Evolutionary conservation across 1,140 invertebrate genomes (phyloP).

Genomic region (Palaemon carinicauda): DNA sequence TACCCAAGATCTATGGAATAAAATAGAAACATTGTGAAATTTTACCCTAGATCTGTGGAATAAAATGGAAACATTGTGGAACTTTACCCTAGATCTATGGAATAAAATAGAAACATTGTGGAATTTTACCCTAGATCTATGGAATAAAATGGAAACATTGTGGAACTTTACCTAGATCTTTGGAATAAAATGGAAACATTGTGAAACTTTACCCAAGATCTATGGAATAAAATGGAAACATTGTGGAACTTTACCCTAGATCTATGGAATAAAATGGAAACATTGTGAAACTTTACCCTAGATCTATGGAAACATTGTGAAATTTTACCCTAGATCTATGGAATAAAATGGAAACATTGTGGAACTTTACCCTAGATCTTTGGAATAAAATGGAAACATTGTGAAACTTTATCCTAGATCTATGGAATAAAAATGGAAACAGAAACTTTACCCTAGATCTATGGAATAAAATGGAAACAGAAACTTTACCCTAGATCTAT

Average conservation of each 20-base stretch:
- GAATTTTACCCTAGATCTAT: too few relatives aligned
- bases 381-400: conserved; percentile 32
- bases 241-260: conserved; percentile 7
- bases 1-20: too few relatives aligned
- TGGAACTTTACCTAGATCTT: too few relatives aligned
- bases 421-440: too few relatives aligned
- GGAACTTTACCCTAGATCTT: neutral
- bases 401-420: conserved; percentile 10
- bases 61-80: too few relatives aligned
- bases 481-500: neutral
- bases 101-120: too few relatives aligned
- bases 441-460: neutral
- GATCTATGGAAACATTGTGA: conserved; percentile 33
- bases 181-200: conserved; percentile 35
- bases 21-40: too few relatives aligned
- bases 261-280: conserved; percentile 34
- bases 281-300: conserved; percentile 1
- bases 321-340: neutral
- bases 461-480: too few relatives aligned
- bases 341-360: conserved; percentile 40
- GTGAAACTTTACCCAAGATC: conserved; percentile 9
- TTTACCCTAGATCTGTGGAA: too few relatives aligned
- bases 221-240: conserved; percentile 33
- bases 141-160: too few relatives aligned
- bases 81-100: too few relatives aligned